phyloP scores from a whole-genome alignment of 1,140 invertebrate species.

The Octopus bimaculoides region DNA sequence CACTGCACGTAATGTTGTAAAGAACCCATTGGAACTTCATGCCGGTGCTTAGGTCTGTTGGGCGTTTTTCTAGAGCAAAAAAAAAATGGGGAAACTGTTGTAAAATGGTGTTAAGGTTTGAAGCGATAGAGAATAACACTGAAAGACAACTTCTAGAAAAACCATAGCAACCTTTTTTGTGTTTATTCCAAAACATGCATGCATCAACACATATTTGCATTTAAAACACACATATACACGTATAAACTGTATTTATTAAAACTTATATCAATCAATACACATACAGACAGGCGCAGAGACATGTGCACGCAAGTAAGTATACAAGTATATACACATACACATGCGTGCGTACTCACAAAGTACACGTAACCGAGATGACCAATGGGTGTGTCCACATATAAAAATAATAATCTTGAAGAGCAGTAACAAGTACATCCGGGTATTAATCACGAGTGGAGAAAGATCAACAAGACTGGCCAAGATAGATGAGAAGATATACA shows the following conservation, averaged over 20 bases:
- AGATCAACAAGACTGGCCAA: too few relatives aligned
- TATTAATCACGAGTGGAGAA: too few relatives aligned
- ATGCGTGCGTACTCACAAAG: too few relatives aligned
- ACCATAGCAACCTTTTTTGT: background rate
- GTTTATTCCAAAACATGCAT: background rate
- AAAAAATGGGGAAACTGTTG: background rate
- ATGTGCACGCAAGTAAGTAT: background rate
- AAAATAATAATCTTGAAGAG: too few relatives aligned
- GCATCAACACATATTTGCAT: background rate
- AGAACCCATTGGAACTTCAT: conserved; percentile 1
- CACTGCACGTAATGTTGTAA: background rate
- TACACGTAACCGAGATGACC: too few relatives aligned
- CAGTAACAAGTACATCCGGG: too few relatives aligned
- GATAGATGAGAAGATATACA: too few relatives aligned
- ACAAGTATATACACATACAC: background rate
- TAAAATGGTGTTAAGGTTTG: background rate
- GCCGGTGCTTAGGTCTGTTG: background rate
- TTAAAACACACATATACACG: background rate
- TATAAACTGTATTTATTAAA: background rate
- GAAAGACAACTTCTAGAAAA: background rate
- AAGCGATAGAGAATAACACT: background rate
- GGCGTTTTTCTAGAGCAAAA: background rate
- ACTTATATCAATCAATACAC: background rate
- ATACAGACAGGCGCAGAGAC: background rate
- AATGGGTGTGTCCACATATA: too few relatives aligned